phyloP scores from a whole-genome alignment of 1,140 invertebrate genomes.

The Leptinotarsa undecemlineata region DNA sequence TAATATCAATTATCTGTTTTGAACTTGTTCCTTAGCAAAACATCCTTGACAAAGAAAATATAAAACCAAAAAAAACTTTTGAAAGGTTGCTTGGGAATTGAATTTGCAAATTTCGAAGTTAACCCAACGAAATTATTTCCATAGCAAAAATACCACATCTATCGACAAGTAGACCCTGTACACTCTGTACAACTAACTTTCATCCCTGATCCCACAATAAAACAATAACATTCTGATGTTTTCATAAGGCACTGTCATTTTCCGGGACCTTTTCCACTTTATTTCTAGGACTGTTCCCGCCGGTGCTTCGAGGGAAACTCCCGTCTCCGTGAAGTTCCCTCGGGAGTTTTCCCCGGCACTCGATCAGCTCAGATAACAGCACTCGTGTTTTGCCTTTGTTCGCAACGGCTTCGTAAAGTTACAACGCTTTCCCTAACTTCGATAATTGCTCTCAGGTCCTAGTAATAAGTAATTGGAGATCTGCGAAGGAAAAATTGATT shows the following conservation, averaged over 20 bases:
- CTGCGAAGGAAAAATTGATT: not conserved
- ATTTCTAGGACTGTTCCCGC: slow-evolving; percentile 21
- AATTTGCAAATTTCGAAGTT: no score
- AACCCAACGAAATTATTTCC: no score
- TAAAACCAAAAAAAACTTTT: no score
- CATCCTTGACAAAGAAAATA: no score
- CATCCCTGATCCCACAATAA: slow-evolving; percentile 22
- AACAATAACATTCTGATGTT: slow-evolving; percentile 41
- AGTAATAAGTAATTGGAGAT: not conserved
- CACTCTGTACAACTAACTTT: not conserved
- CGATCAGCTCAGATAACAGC: slow-evolving; percentile 49
- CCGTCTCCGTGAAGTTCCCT: slow-evolving; percentile 23
- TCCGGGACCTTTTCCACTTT: slow-evolving; percentile 28
- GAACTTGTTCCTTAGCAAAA: no score
- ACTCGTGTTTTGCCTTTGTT: slow-evolving; percentile 47
- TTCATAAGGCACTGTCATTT: slow-evolving; percentile 38
- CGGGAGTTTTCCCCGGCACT: slow-evolving; percentile 41
- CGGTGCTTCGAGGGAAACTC: slow-evolving; percentile 9
- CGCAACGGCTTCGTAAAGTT: slow-evolving; percentile 11
- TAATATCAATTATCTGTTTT: no score
- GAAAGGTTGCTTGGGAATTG: no score
- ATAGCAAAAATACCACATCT: no score
- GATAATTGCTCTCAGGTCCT: slow-evolving; percentile 45
- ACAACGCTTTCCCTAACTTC: slow-evolving; percentile 31
- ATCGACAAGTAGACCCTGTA: not conserved